Evolutionary conservation across 2,113 vertebrate species (phyloP).

Genomic region (Podocnemis expansa): DNA sequence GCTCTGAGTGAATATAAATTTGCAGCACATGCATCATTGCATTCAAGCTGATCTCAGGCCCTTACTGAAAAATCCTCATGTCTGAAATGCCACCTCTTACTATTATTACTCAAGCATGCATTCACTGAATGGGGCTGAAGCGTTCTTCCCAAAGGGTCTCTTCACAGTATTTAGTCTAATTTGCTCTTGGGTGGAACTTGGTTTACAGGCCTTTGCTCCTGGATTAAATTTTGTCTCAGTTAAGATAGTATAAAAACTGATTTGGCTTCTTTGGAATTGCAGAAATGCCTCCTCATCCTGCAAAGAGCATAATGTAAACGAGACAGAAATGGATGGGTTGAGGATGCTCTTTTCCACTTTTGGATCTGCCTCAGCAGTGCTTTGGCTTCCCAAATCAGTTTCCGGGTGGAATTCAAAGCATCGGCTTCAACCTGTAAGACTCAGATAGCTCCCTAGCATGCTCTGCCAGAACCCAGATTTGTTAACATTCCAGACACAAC

Average conservation of each 20-base stretch:
- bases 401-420: slow-evolving; percentile 35
- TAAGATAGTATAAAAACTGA: slow-evolving; percentile 15
- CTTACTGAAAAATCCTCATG: slow-evolving; percentile 20
- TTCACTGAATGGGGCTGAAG: neutral
- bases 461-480: slow-evolving; percentile 23
- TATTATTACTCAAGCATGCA: neutral
- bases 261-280: slow-evolving; percentile 30
- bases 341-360: neutral
- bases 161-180: neutral
- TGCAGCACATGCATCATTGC: fast-evolving
- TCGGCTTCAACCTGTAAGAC: neutral
- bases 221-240: slow-evolving; percentile 2
- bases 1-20: neutral
- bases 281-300: slow-evolving; percentile 4
- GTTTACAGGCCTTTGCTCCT: slow-evolving; percentile 23
- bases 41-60: neutral
- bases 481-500: neutral
- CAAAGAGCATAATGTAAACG: neutral
- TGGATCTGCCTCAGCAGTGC: slow-evolving; percentile 1
- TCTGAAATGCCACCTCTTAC: neutral
- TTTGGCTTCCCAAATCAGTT: slow-evolving; percentile 20
- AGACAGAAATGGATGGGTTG: slow-evolving; percentile 4
- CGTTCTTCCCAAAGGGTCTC: slow-evolving; percentile 1
- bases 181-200: neutral
- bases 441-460: slow-evolving; percentile 7